Percentiles rank a stretch among this genome's conserved stretches.
phyloP scores from a whole-genome alignment of 1,140 invertebrate genomes.

The Zaprionus nigranus region DNA sequence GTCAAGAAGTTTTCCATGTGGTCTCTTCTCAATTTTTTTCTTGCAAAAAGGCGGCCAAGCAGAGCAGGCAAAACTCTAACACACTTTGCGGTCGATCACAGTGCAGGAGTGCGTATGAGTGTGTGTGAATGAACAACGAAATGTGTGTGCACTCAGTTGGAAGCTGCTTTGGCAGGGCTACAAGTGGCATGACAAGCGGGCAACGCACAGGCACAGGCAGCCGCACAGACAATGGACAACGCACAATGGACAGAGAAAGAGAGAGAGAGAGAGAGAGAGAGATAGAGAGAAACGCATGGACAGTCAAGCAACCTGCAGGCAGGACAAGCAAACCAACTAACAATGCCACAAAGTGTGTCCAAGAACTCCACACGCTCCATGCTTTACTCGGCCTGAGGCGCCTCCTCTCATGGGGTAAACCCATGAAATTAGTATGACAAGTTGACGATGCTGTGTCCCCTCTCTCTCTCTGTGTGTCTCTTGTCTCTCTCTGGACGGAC shows the following conservation, averaged over 20 bases:
- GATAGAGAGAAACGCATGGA: neutral
- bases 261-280: slow-evolving; percentile 4
- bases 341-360: slow-evolving; percentile 4
- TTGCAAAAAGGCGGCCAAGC: slow-evolving; percentile 46
- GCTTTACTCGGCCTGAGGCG: neutral
- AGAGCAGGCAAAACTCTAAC: slow-evolving; percentile 46
- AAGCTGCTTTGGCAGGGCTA: slow-evolving; percentile 64
- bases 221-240: slow-evolving; percentile 42
- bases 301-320: neutral
- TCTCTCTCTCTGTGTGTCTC: neutral
- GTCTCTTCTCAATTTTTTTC: neutral
- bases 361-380: slow-evolving; percentile 3
- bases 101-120: slow-evolving; percentile 19
- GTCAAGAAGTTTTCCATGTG: neutral
- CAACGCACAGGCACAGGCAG: slow-evolving; percentile 10
- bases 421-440: slow-evolving; percentile 76
- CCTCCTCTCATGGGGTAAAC: slow-evolving; percentile 8
- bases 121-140: neutral
- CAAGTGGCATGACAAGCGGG: slow-evolving; percentile 29
- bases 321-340: neutral
- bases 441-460: slow-evolving; percentile 59
- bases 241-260: slow-evolving; percentile 11
- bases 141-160: slow-evolving; percentile 56
- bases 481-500: neutral
- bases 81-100: slow-evolving; percentile 69